Evolutionary conservation across 2,113 vertebrate species (phyloP).

Genomic region (Budorcas taxicolor): DNA sequence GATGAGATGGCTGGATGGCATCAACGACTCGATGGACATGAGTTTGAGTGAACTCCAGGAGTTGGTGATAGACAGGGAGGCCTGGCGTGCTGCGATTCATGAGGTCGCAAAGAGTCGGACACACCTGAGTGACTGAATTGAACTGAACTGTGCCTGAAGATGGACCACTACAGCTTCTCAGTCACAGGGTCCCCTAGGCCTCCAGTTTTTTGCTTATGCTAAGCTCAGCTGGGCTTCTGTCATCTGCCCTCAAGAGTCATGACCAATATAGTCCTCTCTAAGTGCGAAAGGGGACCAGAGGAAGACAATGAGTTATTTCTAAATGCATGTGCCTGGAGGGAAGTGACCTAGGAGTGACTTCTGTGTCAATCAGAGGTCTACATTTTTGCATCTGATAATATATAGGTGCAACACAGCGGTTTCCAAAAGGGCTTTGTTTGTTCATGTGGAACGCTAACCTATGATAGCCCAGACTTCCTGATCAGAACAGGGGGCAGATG

Average conservation of each 20-base stretch:
- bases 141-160: neutral
- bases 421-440: neutral
- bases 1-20: too few species aligned
- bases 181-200: neutral
- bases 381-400: neutral
- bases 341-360: neutral
- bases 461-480: neutral
- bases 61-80: too few species aligned
- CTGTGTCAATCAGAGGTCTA: neutral
- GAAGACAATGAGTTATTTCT: neutral
- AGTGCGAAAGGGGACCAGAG: neutral
- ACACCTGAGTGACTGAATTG: too few species aligned
- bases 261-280: neutral
- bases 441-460: neutral
- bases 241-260: neutral
- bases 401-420: neutral
- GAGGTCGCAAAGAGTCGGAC: too few species aligned
- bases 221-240: neutral
- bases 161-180: neutral
- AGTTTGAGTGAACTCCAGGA: too few species aligned
- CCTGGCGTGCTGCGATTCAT: fast-evolving
- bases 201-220: neutral
- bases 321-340: neutral
- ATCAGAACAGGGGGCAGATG: neutral
- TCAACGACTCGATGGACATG: too few species aligned